Conservation (phyloP, 1,140 invertebrate genomes). For the Drusus annulatus region DNA sequence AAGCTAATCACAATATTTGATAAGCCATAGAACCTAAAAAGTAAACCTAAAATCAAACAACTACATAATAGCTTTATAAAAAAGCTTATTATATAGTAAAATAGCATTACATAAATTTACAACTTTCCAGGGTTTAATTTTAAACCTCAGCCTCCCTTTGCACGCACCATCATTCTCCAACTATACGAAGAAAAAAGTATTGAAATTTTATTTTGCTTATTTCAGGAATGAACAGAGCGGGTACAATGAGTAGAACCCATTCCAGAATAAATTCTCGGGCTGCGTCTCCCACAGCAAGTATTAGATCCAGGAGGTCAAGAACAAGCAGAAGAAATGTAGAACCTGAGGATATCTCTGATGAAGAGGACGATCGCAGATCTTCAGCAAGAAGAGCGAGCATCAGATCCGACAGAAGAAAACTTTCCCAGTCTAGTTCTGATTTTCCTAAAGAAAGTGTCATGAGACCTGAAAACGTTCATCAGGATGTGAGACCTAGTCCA, state of each 20-base stretch:
- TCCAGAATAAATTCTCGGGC: slow-evolving; percentile 73
- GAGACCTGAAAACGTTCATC: neutral
- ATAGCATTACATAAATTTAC: too few relatives aligned
- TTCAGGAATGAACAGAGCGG: slow-evolving; percentile 46
- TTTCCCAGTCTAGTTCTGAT: slow-evolving; percentile 42
- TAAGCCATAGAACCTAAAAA: too few relatives aligned
- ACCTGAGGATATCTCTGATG: slow-evolving; percentile 61
- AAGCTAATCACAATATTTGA: too few relatives aligned
- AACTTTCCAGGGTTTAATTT: too few relatives aligned
- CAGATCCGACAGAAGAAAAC: slow-evolving; percentile 62
- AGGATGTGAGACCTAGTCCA: slow-evolving; percentile 30
- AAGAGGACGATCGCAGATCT: slow-evolving; percentile 60
- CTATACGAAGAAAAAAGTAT: too few relatives aligned
- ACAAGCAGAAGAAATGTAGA: slow-evolving; percentile 62
- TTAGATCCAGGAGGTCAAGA: slow-evolving; percentile 77
- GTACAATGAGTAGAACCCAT: slow-evolving; percentile 62
- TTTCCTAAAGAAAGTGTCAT: slow-evolving; percentile 38
- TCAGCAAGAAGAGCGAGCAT: slow-evolving; percentile 60
- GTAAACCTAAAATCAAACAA: too few relatives aligned
- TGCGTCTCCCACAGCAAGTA: slow-evolving; percentile 79
- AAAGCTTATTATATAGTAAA: too few relatives aligned
- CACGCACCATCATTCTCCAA: too few relatives aligned
- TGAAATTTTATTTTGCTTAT: slow-evolving; percentile 5
- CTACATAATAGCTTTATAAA: too few relatives aligned
- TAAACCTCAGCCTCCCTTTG: too few relatives aligned